Evolutionary conservation across 2,113 vertebrate species (phyloP).

Genomic region (Syrmaticus mikado): DNA sequence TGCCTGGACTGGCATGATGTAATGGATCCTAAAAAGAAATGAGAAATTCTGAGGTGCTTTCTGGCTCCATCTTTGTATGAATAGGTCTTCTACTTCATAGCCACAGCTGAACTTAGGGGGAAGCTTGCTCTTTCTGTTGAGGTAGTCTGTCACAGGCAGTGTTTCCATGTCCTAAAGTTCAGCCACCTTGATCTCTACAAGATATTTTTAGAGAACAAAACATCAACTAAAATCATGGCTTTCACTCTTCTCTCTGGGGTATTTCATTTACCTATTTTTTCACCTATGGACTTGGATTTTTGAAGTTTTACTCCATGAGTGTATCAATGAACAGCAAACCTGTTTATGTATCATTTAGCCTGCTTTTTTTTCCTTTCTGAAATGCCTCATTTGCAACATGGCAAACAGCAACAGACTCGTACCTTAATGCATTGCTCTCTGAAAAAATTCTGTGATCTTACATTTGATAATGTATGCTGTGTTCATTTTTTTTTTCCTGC

Average conservation of each 20-base stretch:
- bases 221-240: background rate
- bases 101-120: background rate
- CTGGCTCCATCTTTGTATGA: background rate
- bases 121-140: background rate
- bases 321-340: background rate
- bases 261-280: background rate
- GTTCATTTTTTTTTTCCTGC: background rate
- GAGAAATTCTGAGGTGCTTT: background rate
- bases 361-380: background rate
- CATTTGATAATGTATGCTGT: background rate
- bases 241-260: background rate
- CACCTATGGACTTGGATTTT: background rate
- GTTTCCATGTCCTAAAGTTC: background rate
- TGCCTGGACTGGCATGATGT: fast-evolving
- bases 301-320: background rate
- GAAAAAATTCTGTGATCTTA: background rate
- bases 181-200: fast-evolving
- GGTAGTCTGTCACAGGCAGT: background rate
- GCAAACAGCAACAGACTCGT: background rate
- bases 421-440: background rate
- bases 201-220: background rate
- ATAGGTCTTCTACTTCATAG: background rate
- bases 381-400: background rate
- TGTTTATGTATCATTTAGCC: background rate
- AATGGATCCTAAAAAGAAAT: background rate